Percentiles rank a stretch among this genome's conserved stretches.
Conservation (phyloP, 2,888 invertebrate species). For the Temnothorax rugatulus region DNA sequence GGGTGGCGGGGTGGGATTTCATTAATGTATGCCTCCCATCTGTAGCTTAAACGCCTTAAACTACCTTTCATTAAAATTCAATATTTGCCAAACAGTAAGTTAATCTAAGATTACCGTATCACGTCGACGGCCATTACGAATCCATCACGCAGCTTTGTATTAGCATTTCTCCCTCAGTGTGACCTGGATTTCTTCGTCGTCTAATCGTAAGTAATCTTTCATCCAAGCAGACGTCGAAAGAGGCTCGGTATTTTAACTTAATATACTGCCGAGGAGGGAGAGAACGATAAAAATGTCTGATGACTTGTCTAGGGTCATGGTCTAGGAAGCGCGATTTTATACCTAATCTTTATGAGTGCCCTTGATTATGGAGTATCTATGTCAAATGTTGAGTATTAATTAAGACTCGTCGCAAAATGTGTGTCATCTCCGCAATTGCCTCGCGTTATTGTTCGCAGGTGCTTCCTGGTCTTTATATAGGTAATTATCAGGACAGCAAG, state of each 20-base stretch:
- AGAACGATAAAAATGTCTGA: background rate
- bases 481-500: conserved; percentile 98
- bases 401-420: conserved; percentile 8
- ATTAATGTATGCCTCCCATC: conserved; percentile 5
- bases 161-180: conserved; percentile 1
- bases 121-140: conserved; percentile 25
- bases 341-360: too few relatives aligned
- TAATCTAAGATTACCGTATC: conserved; percentile 41
- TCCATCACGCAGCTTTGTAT: conserved; percentile 30
- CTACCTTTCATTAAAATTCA: conserved; percentile 29
- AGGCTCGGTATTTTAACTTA: background rate
- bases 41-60: background rate
- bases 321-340: too few relatives aligned
- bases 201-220: conserved; percentile 7
- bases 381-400: conserved; percentile 9
- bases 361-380: too few relatives aligned
- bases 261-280: background rate
- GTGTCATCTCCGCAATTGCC: background rate
- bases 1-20: background rate
- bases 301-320: background rate
- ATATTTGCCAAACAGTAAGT: conserved; percentile 39
- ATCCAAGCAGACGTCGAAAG: background rate
- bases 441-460: conserved; percentile 88
- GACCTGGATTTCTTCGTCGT: conserved; percentile 10
- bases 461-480: conserved; percentile 97